Evolutionary conservation across 2,888 invertebrate species (phyloP).

Genomic region (Drosophila rubida): DNA sequence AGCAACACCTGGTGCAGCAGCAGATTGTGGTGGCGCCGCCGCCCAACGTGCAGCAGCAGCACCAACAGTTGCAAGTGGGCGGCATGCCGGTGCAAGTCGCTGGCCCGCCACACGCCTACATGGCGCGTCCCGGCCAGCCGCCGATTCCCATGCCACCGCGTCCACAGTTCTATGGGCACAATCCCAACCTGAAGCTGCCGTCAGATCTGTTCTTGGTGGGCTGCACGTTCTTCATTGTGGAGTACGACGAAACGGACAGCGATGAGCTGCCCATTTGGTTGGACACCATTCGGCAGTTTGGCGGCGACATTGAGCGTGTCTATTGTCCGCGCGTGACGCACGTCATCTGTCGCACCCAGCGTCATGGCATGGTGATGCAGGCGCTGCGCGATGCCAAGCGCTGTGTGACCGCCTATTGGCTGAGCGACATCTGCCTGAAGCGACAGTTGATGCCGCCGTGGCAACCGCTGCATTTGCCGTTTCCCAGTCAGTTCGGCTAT

Average conservation of each 20-base stretch:
- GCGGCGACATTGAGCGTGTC: conserved; percentile 94
- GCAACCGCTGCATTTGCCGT: conserved; percentile 96
- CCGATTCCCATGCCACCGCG: conserved; percentile 86
- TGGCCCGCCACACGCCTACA: conserved; percentile 85
- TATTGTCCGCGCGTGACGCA: conserved; percentile 96
- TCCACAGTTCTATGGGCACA: conserved; percentile 96
- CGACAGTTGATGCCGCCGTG: conserved; percentile 96
- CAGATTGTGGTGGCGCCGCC: conserved; percentile 75
- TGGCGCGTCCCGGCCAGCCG: conserved; percentile 83
- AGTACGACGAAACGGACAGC: conserved; percentile 90
- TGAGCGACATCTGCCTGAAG: conserved; percentile 94
- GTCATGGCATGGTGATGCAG: conserved; percentile 95
- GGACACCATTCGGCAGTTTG: conserved; percentile 91
- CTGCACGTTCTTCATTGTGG: conserved; percentile 95
- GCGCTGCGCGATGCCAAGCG: conserved; percentile 88
- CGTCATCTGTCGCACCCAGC: conserved; percentile 95
- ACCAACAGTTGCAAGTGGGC: conserved; percentile 64
- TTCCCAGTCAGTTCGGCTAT: conserved; percentile 87
- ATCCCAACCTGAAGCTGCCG: conserved; percentile 95
- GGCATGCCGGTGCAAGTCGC: conserved; percentile 66
- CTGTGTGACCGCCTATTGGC: conserved; percentile 94
- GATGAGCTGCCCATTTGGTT: conserved; percentile 88
- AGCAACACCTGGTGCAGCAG: conserved; percentile 74
- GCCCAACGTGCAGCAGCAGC: conserved; percentile 83
- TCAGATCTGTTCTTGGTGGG: conserved; percentile 95